phyloP scores from a whole-genome alignment of 2,113 vertebrate genomes.

The Spheniscus mendiculus region DNA sequence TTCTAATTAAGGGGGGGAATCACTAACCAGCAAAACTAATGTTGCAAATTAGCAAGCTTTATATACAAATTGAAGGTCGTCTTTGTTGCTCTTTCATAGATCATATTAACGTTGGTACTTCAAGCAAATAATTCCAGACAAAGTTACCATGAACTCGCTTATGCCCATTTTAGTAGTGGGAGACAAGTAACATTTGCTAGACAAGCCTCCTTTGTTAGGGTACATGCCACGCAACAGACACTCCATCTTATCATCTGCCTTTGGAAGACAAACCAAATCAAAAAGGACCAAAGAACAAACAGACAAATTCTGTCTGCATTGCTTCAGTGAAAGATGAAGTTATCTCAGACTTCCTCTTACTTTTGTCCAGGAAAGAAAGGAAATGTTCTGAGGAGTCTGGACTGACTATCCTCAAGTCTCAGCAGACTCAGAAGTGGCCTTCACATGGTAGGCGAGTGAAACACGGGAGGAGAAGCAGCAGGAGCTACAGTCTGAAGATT shows the following conservation, averaged over 20 bases:
- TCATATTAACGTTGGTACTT: background rate
- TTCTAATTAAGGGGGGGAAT: slow-evolving; percentile 50
- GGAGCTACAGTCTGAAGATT: background rate
- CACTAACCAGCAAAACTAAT: slow-evolving; percentile 50
- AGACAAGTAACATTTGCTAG: background rate
- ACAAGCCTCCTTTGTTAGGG: background rate
- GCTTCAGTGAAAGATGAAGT: background rate
- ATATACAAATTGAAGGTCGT: slow-evolving; percentile 8
- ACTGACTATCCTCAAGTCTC: background rate
- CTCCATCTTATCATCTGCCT: background rate
- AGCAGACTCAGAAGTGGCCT: background rate
- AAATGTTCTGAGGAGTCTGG: background rate
- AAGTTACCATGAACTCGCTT: background rate
- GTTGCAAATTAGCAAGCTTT: slow-evolving; percentile 56
- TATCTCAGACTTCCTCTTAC: background rate
- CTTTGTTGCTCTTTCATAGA: background rate
- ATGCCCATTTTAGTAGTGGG: background rate
- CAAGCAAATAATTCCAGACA: background rate
- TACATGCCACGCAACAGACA: background rate
- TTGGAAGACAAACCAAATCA: background rate
- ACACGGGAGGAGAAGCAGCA: background rate
- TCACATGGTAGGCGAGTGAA: background rate
- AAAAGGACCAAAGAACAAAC: background rate
- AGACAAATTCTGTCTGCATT: background rate
- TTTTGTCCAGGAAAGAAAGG: background rate